Evolutionary conservation across 2,797 vertebrate species (phyloP).

Genomic region (Ciconia nigra): DNA sequence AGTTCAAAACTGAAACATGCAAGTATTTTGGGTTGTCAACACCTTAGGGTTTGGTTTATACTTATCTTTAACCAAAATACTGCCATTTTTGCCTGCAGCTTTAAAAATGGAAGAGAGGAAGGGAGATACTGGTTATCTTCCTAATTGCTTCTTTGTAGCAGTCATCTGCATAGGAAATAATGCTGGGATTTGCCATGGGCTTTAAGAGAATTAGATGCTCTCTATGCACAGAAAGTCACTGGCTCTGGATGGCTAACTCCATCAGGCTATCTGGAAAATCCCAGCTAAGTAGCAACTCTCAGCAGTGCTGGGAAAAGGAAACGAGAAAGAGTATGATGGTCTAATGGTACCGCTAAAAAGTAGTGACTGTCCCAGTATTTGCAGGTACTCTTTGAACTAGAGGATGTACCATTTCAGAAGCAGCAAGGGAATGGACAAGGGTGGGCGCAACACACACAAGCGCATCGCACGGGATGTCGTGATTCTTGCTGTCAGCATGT

Average conservation of each 20-base stretch:
- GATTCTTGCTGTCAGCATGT: not conserved
- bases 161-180: slow-evolving; percentile 32
- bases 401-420: not conserved
- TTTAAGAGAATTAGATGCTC: not conserved
- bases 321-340: not conserved
- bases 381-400: slow-evolving; percentile 7
- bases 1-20: not conserved
- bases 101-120: not conserved
- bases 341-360: slow-evolving; percentile 27
- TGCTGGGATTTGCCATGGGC: not conserved
- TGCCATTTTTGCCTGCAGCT: slow-evolving; percentile 1
- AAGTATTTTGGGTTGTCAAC: slow-evolving; percentile 27
- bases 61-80: slow-evolving; percentile 37
- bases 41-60: slow-evolving; percentile 40
- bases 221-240: not conserved
- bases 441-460: not conserved
- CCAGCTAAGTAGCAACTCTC: slow-evolving; percentile 16
- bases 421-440: not conserved
- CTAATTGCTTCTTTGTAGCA: slow-evolving; percentile 43
- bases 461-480: fast-evolving
- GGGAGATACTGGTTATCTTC: slow-evolving; percentile 21
- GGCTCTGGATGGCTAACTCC: not conserved
- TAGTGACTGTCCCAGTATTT: not conserved
- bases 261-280: not conserved
- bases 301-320: slow-evolving; percentile 32